Percentiles rank a stretch among this genome's conserved stretches.
phyloP scores from a whole-genome alignment of 2,888 invertebrate genomes.

The Apamea crenata region DNA sequence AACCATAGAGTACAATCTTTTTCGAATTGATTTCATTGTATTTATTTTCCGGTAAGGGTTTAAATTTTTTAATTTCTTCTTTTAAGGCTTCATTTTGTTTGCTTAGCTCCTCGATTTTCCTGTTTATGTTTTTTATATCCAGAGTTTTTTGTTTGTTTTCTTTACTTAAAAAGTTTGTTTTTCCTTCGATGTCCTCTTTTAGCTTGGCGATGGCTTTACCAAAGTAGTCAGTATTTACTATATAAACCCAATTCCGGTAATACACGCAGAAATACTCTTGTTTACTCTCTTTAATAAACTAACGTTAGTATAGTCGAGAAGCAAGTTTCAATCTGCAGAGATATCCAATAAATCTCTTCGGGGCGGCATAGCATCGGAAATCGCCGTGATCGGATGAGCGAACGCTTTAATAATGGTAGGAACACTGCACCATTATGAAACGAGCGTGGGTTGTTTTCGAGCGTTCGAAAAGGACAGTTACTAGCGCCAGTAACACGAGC shows the following conservation, averaged over 20 bases:
- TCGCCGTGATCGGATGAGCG: conserved; percentile 35
- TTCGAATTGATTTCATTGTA: no score
- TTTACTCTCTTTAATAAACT: neutral
- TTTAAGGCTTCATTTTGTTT: no score
- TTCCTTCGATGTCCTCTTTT: no score
- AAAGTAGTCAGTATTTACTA: no score
- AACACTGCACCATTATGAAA: conserved; percentile 18
- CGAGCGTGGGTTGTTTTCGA: neutral
- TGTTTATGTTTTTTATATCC: no score
- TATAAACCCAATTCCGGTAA: neutral
- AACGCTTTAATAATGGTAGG: conserved; percentile 45
- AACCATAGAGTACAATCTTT: no score
- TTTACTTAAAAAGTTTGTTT: no score
- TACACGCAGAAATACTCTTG: neutral
- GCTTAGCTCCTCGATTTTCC: no score
- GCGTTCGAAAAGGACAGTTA: conserved; percentile 12
- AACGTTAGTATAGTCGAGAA: neutral
- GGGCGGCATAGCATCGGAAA: conserved; percentile 5
- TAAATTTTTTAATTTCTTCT: no score
- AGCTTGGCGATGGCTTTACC: no score
- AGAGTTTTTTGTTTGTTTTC: no score
- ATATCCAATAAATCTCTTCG: conserved; percentile 24
- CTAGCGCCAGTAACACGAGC: conserved; percentile 3
- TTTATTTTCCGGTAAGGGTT: no score
- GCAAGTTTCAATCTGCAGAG: conserved; percentile 1